These are phyloP conservation scores for Capricornis sumatraensis DNA, from an alignment of 2,113 vertebrate genomes.

Conservation along the genomic window DNA sequence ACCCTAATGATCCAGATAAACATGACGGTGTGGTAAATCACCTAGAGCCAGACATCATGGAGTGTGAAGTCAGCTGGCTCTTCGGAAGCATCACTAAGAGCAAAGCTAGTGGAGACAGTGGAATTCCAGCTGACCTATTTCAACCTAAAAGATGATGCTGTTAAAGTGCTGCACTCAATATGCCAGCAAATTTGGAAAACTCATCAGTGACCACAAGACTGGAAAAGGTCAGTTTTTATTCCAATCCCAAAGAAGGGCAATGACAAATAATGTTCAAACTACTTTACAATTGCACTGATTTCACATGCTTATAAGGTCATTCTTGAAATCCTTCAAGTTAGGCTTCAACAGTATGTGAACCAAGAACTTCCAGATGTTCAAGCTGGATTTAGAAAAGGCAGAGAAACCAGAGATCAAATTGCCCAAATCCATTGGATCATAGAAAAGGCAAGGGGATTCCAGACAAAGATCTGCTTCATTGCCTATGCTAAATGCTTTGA, in stretches of 20 bases:
- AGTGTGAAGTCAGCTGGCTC: not conserved
- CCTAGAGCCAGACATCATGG: not conserved
- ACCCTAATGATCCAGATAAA: not conserved
- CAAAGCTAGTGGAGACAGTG: not conserved
- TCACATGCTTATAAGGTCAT: not conserved
- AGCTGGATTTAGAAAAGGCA: not conserved
- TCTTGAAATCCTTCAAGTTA: not conserved
- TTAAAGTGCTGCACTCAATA: not conserved
- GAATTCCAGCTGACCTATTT: not conserved
- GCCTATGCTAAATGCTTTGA: not conserved
- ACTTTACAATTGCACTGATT: not conserved
- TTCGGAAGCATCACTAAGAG: not conserved
- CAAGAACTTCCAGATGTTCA: not conserved
- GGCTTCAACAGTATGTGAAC: not conserved
- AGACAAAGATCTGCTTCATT: not conserved
- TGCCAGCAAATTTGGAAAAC: not conserved
- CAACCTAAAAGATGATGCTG: not conserved
- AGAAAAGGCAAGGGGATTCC: not conserved
- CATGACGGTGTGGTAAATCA: not conserved
- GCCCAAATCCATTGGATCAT: not conserved
- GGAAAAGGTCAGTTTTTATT: not conserved
- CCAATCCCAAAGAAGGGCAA: not conserved
- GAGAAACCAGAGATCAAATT: not conserved
- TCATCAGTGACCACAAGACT: not conserved
- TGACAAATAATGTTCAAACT: not conserved